Evolutionary conservation across 2,888 invertebrate genomes (phyloP).

Genomic region (Drosophila atroscutellata): DNA sequence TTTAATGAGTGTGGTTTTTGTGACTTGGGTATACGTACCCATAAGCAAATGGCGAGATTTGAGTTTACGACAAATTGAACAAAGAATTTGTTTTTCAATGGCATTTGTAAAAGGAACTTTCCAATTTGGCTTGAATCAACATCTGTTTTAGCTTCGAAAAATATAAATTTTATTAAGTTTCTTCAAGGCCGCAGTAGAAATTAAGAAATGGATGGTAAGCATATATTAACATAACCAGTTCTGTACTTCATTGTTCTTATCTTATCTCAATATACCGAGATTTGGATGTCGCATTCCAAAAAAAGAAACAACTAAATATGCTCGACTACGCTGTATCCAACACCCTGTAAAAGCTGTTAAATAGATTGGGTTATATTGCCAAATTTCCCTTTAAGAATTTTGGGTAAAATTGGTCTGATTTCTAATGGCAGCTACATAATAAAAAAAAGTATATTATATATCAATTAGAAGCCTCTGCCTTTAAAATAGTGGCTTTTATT

Average conservation of each 20-base stretch:
- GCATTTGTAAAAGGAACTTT: neutral
- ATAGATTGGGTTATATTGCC: neutral
- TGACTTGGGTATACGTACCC: neutral
- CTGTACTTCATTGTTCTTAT: conserved; percentile 55
- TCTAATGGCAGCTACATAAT: neutral
- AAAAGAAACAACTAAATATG: neutral
- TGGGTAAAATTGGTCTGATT: neutral
- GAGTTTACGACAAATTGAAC: neutral
- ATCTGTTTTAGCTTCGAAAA: neutral
- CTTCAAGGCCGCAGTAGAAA: neutral
- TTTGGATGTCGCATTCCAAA: conserved; percentile 26
- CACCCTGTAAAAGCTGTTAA: neutral
- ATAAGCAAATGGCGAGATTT: neutral
- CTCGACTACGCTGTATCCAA: neutral
- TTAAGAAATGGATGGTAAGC: neutral
- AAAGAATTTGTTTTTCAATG: neutral
- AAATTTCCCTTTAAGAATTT: neutral
- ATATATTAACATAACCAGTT: conserved; percentile 17
- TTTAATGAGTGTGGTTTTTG: conserved; percentile 26
- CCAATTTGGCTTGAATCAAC: neutral
- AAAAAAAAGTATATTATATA: neutral
- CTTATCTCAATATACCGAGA: conserved; percentile 55
- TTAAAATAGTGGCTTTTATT: neutral
- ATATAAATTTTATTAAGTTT: neutral
- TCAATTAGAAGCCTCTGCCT: neutral